Base-by-base conservation (phyloP, 2,113 vertebrate genomes). In the Pelusios castaneus region DNA sequence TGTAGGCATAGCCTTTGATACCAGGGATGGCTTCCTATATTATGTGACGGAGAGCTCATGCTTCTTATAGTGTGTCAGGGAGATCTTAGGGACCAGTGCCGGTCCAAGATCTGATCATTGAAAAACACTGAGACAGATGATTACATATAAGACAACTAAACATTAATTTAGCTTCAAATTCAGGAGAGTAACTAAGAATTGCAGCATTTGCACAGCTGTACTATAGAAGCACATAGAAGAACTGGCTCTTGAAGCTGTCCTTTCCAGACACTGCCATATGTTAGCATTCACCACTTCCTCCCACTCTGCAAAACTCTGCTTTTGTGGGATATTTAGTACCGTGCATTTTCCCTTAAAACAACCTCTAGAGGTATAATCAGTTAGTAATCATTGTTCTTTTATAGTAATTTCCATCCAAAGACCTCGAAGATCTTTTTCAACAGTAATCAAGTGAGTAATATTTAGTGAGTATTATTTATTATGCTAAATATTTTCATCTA, bases 131-230 rank as follows among this genome's bases (percentile, higher is more conserved):
- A 47, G 47, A 6, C 10, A 47, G 52, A 86, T 89, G 21, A 80
- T 95, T 89, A 95, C 47, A 34, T 88, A 76, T 34, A 84, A 16
- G 55, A 67, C 43, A 95, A 79, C 70, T 78, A 92, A 80, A 89
- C 94, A 92, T 21, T n/a, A 80, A 63, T 80, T 52, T 93, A 79
- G 81, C 79, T 95, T 95, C 85, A 67, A 80, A 90, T 97, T 97
- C 86, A 92, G 92, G 75, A 94, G 41, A 80, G 85, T 96, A 91
- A 85, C 85, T 97, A 94, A 95, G 95, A 95, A 95, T 84, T 96
- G 70, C 88, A 96, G 82, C 84, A 93, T 93, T 94, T 96, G 75
- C 80, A 90, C 91, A 95, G 73, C 85, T 96, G 86, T 67, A 95
- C 93, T 84, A 95, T 81, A 80, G 82, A 95, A 97, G 34, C 29